Conservation (phyloP, 23 tunicate genomes). For the Phallusia fumigata region DNA sequence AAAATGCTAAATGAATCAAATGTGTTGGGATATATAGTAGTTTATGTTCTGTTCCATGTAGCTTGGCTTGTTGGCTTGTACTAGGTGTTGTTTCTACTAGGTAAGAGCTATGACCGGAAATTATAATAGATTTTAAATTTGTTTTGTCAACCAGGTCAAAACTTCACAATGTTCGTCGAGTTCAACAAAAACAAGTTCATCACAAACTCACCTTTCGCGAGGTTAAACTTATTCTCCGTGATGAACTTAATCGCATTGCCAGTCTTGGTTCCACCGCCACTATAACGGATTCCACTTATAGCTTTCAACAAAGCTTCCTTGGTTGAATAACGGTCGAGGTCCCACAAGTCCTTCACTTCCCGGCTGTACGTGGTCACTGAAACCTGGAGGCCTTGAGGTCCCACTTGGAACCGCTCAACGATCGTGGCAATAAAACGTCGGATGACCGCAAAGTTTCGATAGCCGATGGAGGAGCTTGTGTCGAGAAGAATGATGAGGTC, state of each 20-base stretch:
- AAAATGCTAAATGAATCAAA: no score
- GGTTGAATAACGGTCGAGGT: constrained; percentile 15
- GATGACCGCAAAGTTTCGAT: constrained; percentile 29
- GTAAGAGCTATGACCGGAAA: no score
- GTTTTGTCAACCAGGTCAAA: no score
- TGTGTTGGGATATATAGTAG: no score
- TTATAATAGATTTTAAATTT: no score
- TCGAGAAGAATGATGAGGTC: constrained; percentile 43
- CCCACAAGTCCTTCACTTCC: constrained; percentile 32
- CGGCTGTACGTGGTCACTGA: constrained; percentile 35
- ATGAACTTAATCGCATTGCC: constrained; percentile 29
- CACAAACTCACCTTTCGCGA: background rate
- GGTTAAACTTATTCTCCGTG: constrained; percentile 19
- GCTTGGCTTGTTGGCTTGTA: no score
- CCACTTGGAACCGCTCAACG: constrained; percentile 30
- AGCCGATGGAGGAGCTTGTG: constrained; percentile 45
- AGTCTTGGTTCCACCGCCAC: constrained; percentile 40
- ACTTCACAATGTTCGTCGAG: no score
- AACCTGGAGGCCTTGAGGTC: constrained; percentile 22
- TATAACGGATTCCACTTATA: constrained; percentile 19
- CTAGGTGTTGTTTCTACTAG: no score
- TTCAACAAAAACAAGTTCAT: no score
- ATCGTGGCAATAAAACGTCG: constrained; percentile 20
- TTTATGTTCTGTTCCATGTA: no score
- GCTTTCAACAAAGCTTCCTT: constrained; percentile 26